Base-by-base conservation (phyloP, 2,888 invertebrate species). In the Trichacis sp. region DNA sequence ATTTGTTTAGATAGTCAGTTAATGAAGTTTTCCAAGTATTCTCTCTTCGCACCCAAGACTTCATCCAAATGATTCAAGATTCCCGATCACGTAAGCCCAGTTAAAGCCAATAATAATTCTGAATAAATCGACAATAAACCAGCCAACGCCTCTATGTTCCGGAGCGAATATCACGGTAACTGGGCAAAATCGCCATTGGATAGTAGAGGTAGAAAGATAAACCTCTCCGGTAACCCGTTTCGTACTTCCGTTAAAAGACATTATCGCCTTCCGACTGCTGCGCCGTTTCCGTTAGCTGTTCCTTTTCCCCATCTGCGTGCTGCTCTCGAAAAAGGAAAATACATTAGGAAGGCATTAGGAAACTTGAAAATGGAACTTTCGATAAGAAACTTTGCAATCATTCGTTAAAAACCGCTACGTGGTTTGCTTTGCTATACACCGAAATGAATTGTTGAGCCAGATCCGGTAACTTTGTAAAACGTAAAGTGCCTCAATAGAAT, bases 251-350 rank as follows among this genome's bases (percentile, higher is more conserved):
- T 72, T 74, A 72, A 75, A 73, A 73, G 70, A 70, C 72, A 72
- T 73, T 74, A 74, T 73, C 74, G 68, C 72, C 71, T 72, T 73
- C 74, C 73, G 71, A 70, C 71, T 71, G 70, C 71, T 74, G 63
- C 60, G 54, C 68, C 70, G 74, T 72, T 73, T 69, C 72, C 61
- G 60, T 15, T 57, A 47, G 60, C 46, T 61, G 60, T 64, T 64
- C 55, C 56, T 56, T 61, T 53, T 53, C 57, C 52, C 47, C 61
- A 58, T 61, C 57, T 61, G 65, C 61, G 61, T 57, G 54, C 54
- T 24, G 40, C 53, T 61, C 61, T 61, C 40, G 65, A 51, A 61
- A 65, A 53, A 61, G 65, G 57, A 65, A 65, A 65, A 65, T 60
- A 57, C 61, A 65, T 61, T 61, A 65, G 61, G 57, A 65, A 61